phyloP scores from a whole-genome alignment of 2,113 vertebrate genomes.

The Dicaeum eximium region DNA sequence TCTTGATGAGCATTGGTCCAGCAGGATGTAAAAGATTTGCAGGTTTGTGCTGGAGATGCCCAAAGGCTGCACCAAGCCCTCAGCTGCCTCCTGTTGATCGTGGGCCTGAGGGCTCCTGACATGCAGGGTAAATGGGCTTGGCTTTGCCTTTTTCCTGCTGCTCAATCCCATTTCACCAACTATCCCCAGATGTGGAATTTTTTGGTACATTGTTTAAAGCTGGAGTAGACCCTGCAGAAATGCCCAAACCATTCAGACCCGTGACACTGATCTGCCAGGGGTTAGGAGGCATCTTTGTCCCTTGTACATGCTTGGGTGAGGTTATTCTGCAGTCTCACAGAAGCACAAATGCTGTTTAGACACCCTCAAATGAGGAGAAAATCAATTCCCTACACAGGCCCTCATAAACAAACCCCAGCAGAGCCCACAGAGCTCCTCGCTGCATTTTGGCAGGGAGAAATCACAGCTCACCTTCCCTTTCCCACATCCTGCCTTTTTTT shows the following conservation, averaged over 20 bases:
- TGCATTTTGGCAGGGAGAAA: neutral
- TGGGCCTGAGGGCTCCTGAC: neutral
- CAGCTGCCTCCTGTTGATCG: rapidly evolving
- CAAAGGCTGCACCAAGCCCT: neutral
- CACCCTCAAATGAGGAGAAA: neutral
- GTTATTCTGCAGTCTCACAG: neutral
- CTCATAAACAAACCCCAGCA: neutral
- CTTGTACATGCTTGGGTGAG: rapidly evolving
- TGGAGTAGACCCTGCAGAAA: neutral
- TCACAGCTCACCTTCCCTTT: neutral
- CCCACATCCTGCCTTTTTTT: neutral
- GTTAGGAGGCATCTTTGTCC: neutral
- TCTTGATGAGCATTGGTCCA: neutral
- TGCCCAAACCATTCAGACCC: neutral
- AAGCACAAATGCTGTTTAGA: neutral
- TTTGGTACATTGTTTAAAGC: neutral
- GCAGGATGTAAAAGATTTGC: neutral
- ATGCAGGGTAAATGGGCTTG: neutral
- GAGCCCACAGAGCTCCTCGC: rapidly evolving
- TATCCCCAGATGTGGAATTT: neutral
- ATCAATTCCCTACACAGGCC: neutral
- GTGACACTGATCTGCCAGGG: neutral
- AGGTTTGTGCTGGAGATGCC: neutral
- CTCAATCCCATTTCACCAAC: neutral
- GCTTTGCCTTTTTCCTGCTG: neutral